Base-by-base conservation (phyloP, 2,888 invertebrate genomes). In the Napeogenes sylphis region DNA sequence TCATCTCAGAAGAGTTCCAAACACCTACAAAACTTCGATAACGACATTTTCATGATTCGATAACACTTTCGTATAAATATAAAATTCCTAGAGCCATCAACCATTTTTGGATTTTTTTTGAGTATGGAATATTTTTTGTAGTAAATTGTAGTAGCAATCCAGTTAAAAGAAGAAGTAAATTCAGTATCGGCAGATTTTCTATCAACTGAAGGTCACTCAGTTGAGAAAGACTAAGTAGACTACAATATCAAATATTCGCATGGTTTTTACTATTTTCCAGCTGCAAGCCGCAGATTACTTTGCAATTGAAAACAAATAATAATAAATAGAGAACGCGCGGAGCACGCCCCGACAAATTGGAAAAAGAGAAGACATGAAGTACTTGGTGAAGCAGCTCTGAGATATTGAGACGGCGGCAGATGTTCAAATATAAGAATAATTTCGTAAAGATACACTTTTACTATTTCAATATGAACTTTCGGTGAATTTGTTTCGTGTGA, bases 291-390 rank as follows among this genome's bases (percentile, higher is more conserved):
- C 80, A 87, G 87, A 87, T 88, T 88, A 85, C 85, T 87, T 85
- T 83, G 86, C 88, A 87, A 89, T 88, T 87, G 88, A 88, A 88
- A 88, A 88, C 87, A 87, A 89, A 89, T 87, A 87, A 87, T 85
- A 87, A 88, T 88, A 89, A 89, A 89, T 87, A 87, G 80, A 76
- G 75, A 76, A 76, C 78, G 78, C 73, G 74, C 72, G 79, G 78
- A 79, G 79, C 80, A 81, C 78, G 79, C 80, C 76, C 77, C 81
- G 77, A 78, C 76, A 84, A 85, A 86, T 86, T 84, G 86, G 81
- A 85, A 85, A 86, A 84, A 81, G 77, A 79, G 78, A 82, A 82
- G 82, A 72, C 68, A 71, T 68, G 67, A 67, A 67, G 66, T 66
- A 57, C 74, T 76, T 73, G 75, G 69, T 72, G 62, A 62, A 62